phyloP scores from a whole-genome alignment of 2,797 vertebrate genomes.

The Pseudopleuronectes americanus region DNA sequence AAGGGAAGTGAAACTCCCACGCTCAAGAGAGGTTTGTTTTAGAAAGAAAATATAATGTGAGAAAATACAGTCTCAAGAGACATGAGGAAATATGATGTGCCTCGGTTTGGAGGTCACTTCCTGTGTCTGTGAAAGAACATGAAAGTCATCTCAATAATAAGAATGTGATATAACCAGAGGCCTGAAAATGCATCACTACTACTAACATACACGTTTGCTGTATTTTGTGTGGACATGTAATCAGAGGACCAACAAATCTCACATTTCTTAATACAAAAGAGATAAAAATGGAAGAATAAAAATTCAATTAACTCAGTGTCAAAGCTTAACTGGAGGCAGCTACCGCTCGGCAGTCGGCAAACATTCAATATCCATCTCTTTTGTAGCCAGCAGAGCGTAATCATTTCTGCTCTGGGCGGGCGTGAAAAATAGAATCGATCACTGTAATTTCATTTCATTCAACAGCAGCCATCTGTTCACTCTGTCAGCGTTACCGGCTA shows the following conservation, averaged over 20 bases:
- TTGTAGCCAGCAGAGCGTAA: conserved; percentile 71
- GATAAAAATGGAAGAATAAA: conserved; percentile 50
- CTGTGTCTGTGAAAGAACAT: not conserved
- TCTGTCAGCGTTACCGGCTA: conserved; percentile 67
- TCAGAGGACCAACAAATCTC: conserved; percentile 36
- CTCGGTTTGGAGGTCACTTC: not conserved
- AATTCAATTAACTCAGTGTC: conserved; percentile 64
- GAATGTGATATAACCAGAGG: conserved; percentile 4
- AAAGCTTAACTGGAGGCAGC: conserved; percentile 54
- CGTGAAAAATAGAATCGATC: conserved; percentile 81
- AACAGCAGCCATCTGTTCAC: conserved; percentile 75
- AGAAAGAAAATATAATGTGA: not conserved
- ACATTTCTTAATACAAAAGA: conserved; percentile 32
- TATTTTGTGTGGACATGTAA: conserved; percentile 17
- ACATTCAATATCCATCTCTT: conserved; percentile 73
- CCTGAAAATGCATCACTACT: not conserved
- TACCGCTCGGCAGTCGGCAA: conserved; percentile 52
- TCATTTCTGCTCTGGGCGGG: conserved; percentile 71
- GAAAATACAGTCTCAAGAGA: not conserved
- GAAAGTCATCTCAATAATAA: too few species aligned
- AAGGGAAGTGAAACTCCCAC: conserved; percentile 18
- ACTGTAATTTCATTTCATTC: conserved; percentile 79
- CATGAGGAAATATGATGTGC: not conserved
- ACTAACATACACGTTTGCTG: not conserved
- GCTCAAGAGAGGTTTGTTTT: not conserved